A percentile compares a stretch with the other conserved stretches of the same genome.
phyloP scores from a whole-genome alignment of 2,113 vertebrate genomes.

The Australoheros scitulus region DNA sequence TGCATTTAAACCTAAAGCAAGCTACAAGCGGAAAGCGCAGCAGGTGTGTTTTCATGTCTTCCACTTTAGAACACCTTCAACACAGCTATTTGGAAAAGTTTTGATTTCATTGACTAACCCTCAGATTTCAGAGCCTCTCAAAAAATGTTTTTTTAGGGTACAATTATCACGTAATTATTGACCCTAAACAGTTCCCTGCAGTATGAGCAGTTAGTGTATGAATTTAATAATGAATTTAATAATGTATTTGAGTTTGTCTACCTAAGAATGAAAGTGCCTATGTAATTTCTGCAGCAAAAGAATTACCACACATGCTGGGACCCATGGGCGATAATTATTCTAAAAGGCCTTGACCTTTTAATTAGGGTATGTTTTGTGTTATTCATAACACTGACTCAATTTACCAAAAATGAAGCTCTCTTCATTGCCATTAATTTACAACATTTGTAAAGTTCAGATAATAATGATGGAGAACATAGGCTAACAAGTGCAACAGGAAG shows the following conservation, averaged over 20 bases:
- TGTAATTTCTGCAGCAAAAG: not conserved
- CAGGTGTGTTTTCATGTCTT: slow-evolving; percentile 10
- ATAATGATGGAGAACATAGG: not conserved
- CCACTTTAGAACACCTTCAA: not conserved
- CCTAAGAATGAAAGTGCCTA: not conserved
- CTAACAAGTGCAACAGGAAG: not conserved
- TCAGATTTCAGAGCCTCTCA: not conserved
- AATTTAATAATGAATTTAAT: not conserved
- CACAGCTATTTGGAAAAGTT: not conserved
- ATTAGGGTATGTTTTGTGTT: not conserved
- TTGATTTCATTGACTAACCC: not conserved
- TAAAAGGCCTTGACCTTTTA: not conserved
- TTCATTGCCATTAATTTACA: not conserved
- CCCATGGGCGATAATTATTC: not conserved
- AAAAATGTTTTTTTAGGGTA: not conserved
- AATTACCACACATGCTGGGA: not conserved
- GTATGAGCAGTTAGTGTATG: not conserved
- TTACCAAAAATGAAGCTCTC: not conserved
- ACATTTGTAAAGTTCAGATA: not conserved
- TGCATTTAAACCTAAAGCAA: slow-evolving; percentile 20
- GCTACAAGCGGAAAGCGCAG: not conserved
- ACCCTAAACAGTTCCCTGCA: not conserved
- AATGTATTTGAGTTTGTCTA: not conserved
- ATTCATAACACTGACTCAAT: not conserved
- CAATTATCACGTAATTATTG: not conserved